Evolutionary conservation across 2,888 invertebrate species (phyloP).

Genomic region (Drosophila borealis): DNA sequence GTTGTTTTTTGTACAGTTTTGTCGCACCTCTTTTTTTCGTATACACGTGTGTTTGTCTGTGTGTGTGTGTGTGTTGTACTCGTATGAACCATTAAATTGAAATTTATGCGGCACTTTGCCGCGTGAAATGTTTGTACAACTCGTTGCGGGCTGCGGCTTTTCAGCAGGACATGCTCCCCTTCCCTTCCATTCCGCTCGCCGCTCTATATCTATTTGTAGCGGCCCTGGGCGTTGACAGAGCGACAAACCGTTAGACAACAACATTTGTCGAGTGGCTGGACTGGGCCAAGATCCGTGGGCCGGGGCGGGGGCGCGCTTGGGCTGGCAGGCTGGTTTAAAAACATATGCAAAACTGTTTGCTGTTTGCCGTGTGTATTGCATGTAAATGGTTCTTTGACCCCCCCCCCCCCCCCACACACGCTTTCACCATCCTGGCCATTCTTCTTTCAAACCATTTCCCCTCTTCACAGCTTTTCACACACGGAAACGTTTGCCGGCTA

Average conservation of each 20-base stretch:
- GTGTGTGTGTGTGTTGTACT: slow-evolving; percentile 37
- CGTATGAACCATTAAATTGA: slow-evolving; percentile 74
- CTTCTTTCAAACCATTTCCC: neutral
- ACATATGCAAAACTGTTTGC: slow-evolving; percentile 78
- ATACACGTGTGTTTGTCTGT: slow-evolving; percentile 1
- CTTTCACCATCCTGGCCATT: neutral
- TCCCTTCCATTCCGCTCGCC: neutral
- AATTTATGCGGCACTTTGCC: slow-evolving; percentile 80
- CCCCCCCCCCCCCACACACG: neutral
- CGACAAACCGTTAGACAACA: slow-evolving; percentile 78
- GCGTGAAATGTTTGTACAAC: slow-evolving; percentile 79
- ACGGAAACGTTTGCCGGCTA: slow-evolving; percentile 66
- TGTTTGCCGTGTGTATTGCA: slow-evolving; percentile 55
- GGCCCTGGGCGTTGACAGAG: slow-evolving; percentile 73
- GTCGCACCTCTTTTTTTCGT: slow-evolving; percentile 71
- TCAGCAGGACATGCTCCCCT: slow-evolving; percentile 28
- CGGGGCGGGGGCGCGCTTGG: neutral
- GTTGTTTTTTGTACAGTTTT: slow-evolving; percentile 49
- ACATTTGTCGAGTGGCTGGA: slow-evolving; percentile 40
- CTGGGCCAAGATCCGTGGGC: neutral
- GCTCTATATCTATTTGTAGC: slow-evolving; percentile 33
- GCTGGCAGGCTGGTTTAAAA: slow-evolving; percentile 35
- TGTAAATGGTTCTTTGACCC: slow-evolving; percentile 70
- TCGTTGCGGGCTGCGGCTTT: slow-evolving; percentile 79
- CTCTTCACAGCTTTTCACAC: neutral